Evolutionary conservation across 2,797 vertebrate species (phyloP).

Genomic region (Toxotes lorentzi): DNA sequence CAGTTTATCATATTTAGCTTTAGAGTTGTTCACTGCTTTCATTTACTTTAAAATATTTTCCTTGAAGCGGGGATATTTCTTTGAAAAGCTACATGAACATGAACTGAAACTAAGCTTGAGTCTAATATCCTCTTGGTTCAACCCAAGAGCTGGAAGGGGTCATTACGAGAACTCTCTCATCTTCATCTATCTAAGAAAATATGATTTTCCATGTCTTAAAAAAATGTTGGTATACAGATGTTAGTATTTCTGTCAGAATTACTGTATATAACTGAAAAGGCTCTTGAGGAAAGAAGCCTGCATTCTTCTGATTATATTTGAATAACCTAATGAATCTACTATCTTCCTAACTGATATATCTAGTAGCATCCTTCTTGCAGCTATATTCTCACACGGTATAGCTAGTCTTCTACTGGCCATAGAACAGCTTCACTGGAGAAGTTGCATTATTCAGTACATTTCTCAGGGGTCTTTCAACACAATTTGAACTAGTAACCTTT

Average conservation of each 20-base stretch:
- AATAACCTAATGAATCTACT: conserved; percentile 30
- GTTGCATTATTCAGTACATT: conserved; percentile 51
- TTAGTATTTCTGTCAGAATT: conserved; percentile 57
- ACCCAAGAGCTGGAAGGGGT: conserved; percentile 50
- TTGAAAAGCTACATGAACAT: conserved; percentile 56
- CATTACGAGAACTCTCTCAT: conserved; percentile 62
- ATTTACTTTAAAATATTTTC: conserved; percentile 56
- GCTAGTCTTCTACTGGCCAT: conserved; percentile 15
- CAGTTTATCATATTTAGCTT: conserved; percentile 64
- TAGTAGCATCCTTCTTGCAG: conserved; percentile 15
- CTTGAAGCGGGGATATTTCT: conserved; percentile 43
- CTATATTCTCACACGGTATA: conserved; percentile 31
- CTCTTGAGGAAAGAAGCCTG: conserved; percentile 31
- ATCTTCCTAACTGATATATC: conserved; percentile 9
- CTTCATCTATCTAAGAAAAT: conserved; percentile 61
- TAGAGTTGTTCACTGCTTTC: conserved; percentile 29
- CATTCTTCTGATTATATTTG: conserved; percentile 13
- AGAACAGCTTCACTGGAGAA: conserved; percentile 27
- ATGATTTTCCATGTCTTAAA: conserved; percentile 32
- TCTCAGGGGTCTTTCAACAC: conserved; percentile 21
- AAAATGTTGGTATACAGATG: conserved; percentile 48
- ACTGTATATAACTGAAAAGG: conserved; percentile 34
- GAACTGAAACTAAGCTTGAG: conserved; percentile 40
- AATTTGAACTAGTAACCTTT: conserved; percentile 41
- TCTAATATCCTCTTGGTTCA: conserved; percentile 61